A percentile compares a stretch with the other conserved stretches of the same genome.
Evolutionary conservation across 2,888 invertebrate species (phyloP).

Genomic region (Oegoconia quadripuncta): DNA sequence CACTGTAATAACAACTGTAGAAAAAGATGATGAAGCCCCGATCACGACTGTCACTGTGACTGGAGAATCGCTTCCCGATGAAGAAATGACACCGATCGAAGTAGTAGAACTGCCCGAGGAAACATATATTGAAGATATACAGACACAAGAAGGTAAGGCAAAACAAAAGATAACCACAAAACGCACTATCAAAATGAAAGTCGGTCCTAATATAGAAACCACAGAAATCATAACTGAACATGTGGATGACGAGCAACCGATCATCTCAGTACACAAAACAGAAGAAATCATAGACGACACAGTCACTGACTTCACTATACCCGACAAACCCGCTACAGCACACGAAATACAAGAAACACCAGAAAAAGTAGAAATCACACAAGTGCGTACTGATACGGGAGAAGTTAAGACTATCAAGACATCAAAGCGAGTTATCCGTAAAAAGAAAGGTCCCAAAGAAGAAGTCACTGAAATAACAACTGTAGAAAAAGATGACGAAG

Average conservation of each 20-base stretch:
- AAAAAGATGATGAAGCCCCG: too few relatives aligned
- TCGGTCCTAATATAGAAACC: slow-evolving; percentile 32
- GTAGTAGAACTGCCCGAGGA: slow-evolving; percentile 24
- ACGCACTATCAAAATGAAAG: slow-evolving; percentile 51
- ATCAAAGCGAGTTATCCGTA: slow-evolving; percentile 46
- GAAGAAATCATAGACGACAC: slow-evolving; percentile 28
- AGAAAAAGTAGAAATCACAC: slow-evolving; percentile 27
- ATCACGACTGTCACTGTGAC: too few relatives aligned
- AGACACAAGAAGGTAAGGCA: slow-evolving; percentile 44
- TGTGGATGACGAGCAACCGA: slow-evolving; percentile 25
- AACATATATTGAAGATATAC: slow-evolving; percentile 29
- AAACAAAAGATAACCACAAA: slow-evolving; percentile 36
- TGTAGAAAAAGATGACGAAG: slow-evolving; percentile 51
- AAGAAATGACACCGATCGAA: slow-evolving; percentile 35
- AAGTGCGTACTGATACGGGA: slow-evolving; percentile 17
- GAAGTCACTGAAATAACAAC: slow-evolving; percentile 66
- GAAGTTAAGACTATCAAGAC: slow-evolving; percentile 19
- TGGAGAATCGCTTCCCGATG: too few relatives aligned
- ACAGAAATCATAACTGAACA: slow-evolving; percentile 26
- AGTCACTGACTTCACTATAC: slow-evolving; percentile 8
- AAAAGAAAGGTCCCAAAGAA: slow-evolving; percentile 55
- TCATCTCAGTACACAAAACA: slow-evolving; percentile 28
- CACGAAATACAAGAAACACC: slow-evolving; percentile 31
- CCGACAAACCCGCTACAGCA: slow-evolving; percentile 23
- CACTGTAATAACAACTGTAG: too few relatives aligned